Conservation (phyloP, 2,113 vertebrate species). For the Cebidichthys violaceus region DNA sequence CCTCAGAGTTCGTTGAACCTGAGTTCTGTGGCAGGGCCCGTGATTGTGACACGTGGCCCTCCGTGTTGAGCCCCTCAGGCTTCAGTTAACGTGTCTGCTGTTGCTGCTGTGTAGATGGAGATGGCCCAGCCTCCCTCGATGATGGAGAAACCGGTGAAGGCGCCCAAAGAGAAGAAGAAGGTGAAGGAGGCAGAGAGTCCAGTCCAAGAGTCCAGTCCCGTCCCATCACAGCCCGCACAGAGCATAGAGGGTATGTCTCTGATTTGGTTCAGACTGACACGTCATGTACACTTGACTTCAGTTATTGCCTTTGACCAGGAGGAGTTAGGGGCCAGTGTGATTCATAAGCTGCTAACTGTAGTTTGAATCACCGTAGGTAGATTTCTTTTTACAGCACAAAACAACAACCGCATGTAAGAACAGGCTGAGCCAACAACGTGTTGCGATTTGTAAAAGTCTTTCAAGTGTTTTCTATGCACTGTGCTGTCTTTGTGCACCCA, state of each 20-base stretch:
- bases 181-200: conserved; percentile 70
- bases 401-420: not conserved
- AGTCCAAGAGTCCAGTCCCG: conserved; percentile 39
- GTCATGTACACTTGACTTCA: not conserved
- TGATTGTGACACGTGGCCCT: not conserved
- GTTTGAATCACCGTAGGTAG: no score
- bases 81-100: not conserved
- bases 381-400: not conserved
- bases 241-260: conserved; percentile 83
- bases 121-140: conserved; percentile 87
- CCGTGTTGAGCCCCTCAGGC: not conserved
- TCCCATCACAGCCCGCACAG: conserved; percentile 57
- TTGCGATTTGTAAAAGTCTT: not conserved
- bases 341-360: no score
- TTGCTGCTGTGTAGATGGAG: conserved; percentile 74
- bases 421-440: not conserved
- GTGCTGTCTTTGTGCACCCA: conserved; percentile 1
- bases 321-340: no score
- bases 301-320: no score
- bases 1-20: not conserved
- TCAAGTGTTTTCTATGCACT: no score
- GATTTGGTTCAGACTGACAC: no score
- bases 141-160: conserved; percentile 86
- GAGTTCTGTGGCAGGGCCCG: not conserved
- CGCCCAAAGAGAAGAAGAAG: conserved; percentile 78